These are phyloP conservation scores for Chaetogeoica ovagalla DNA, from an alignment of 2,888 invertebrate genomes.

Conservation along the genomic window DNA sequence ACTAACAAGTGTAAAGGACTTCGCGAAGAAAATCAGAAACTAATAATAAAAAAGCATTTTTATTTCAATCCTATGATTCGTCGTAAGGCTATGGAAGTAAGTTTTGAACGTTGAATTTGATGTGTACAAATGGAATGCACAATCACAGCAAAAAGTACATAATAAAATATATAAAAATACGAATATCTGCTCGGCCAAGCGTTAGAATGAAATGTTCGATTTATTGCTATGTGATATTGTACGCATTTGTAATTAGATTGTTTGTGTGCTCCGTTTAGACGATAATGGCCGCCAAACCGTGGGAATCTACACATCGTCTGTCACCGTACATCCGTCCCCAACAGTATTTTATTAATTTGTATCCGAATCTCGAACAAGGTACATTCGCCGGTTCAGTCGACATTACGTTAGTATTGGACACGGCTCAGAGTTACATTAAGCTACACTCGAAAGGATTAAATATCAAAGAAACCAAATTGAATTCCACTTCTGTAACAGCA, in stretches of 20 bases:
- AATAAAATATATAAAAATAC: not conserved
- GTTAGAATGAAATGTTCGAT: not conserved
- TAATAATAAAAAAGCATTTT: not conserved
- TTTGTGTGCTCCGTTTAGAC: conserved; percentile 23
- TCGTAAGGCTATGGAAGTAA: conserved; percentile 31
- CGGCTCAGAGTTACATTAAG: conserved; percentile 62
- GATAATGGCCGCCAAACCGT: conserved; percentile 53
- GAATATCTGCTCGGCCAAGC: no score
- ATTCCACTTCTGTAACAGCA: conserved; percentile 58
- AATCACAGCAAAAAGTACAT: not conserved
- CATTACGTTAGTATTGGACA: conserved; percentile 62
- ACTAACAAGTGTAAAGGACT: no score
- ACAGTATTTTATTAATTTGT: conserved; percentile 70
- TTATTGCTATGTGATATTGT: not conserved
- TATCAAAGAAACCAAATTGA: conserved; percentile 61
- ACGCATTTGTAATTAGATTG: not conserved
- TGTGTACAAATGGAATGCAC: no score
- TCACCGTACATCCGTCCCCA: conserved; percentile 66
- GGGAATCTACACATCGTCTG: conserved; percentile 56
- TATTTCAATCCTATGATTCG: not conserved
- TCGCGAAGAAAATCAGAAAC: not conserved
- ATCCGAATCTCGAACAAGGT: conserved; percentile 68
- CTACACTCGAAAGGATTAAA: conserved; percentile 68
- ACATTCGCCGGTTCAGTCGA: conserved; percentile 65
- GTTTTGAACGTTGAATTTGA: conserved; percentile 4